phyloP scores from a whole-genome alignment of 2,113 vertebrate species.

The Coryphaenoides rupestris region DNA sequence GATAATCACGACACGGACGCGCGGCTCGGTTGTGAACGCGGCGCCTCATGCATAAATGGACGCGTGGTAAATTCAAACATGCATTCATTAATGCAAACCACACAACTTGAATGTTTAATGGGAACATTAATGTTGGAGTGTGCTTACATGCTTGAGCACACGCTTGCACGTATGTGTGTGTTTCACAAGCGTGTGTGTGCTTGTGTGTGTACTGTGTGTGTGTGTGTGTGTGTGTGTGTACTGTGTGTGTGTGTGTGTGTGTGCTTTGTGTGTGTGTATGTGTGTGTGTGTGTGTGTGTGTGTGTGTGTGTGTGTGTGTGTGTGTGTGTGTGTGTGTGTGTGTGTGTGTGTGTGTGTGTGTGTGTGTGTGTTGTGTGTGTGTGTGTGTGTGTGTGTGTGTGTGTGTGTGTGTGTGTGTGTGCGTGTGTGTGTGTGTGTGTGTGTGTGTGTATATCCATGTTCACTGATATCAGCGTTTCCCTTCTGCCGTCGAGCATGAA shows the following conservation, averaged over 20 bases:
- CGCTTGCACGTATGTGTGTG: slow-evolving; percentile 2
- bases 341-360: no score
- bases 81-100: slow-evolving; percentile 1
- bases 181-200: no score
- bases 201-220: no score
- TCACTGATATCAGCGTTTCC: not conserved
- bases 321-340: not conserved
- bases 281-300: not conserved
- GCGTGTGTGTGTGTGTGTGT: not conserved
- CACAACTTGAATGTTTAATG: slow-evolving; percentile 1
- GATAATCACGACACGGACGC: no score
- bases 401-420: not conserved
- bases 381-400: not conserved
- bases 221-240: slow-evolving; percentile 1
- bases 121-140: not conserved
- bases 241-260: no score
- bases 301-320: not conserved
- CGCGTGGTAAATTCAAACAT: not conserved
- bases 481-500: not conserved
- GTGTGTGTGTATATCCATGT: not conserved
- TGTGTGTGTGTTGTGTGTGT: no score
- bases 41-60: slow-evolving; percentile 2
- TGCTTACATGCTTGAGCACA: not conserved
- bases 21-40: not conserved
- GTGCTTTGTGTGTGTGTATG: not conserved